A percentile compares a stretch with the other conserved stretches of the same genome.
phyloP scores from a whole-genome alignment of 2,888 invertebrate species.

The Elmis aenea region DNA sequence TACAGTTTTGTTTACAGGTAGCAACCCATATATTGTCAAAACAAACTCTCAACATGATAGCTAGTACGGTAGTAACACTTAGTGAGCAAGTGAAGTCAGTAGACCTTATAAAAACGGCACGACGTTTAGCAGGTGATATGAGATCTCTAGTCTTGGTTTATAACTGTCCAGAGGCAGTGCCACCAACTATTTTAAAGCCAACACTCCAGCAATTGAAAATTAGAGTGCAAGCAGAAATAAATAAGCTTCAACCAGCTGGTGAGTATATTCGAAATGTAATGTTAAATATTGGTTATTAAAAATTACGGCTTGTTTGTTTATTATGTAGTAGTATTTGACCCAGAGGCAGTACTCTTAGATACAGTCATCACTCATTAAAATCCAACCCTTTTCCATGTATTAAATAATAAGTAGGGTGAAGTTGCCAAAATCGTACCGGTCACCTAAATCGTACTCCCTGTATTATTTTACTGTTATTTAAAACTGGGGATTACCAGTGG shows the following conservation, averaged over 20 bases:
- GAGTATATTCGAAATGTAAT: background rate
- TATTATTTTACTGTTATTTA: no score
- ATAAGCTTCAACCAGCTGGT: constrained; percentile 29
- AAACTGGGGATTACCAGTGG: no score
- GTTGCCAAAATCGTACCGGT: no score
- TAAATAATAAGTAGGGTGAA: no score
- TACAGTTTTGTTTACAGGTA: constrained; percentile 42
- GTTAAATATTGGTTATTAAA: no score
- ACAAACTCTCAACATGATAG: constrained; percentile 56
- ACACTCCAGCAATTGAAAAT: constrained; percentile 39
- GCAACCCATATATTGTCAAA: constrained; percentile 58
- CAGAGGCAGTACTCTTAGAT: no score
- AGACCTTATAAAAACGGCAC: constrained; percentile 50
- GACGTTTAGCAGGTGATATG: constrained; percentile 53
- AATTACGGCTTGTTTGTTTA: background rate
- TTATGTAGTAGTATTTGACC: no score
- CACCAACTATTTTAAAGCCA: constrained; percentile 36
- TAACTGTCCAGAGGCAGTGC: constrained; percentile 43
- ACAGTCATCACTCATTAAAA: no score
- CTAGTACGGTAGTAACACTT: constrained; percentile 58
- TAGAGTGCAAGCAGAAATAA: constrained; percentile 37
- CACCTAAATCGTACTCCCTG: no score
- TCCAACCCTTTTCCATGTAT: no score
- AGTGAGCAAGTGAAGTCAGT: constrained; percentile 51
- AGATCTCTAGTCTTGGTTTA: constrained; percentile 56